Conservation (phyloP, 2,888 invertebrate species). For the Creontiades dilutus region DNA sequence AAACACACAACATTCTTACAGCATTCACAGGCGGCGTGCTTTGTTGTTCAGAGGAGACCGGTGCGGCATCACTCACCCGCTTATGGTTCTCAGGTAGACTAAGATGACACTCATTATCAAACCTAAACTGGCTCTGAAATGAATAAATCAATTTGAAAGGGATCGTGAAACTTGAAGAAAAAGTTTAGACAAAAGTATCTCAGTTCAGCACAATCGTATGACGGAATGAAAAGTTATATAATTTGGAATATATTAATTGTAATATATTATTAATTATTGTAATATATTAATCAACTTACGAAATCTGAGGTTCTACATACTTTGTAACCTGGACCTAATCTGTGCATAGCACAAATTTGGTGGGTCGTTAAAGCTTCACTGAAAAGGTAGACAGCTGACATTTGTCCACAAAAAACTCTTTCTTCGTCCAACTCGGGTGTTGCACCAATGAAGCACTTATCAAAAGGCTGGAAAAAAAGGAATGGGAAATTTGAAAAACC, state of each 20-base stretch:
- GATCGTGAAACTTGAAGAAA: neutral
- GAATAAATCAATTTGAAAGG: slow-evolving; percentile 71
- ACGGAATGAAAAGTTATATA: neutral
- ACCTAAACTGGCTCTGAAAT: slow-evolving; percentile 97
- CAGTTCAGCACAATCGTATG: neutral
- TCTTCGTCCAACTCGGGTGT: slow-evolving; percentile 98
- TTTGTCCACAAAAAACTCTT: slow-evolving; percentile 99
- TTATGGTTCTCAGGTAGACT: slow-evolving; percentile 98
- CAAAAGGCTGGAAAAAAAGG: slow-evolving; percentile 88
- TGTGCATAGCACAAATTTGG: slow-evolving; percentile 99
- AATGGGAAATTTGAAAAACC: neutral
- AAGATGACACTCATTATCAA: slow-evolving; percentile 99
- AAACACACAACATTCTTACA: slow-evolving; percentile 81
- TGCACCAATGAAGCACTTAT: slow-evolving; percentile 99
- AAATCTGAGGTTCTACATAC: slow-evolving; percentile 80
- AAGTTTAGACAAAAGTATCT: slow-evolving; percentile 5
- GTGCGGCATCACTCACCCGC: slow-evolving; percentile 90
- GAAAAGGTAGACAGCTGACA: slow-evolving; percentile 99
- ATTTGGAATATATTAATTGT: neutral
- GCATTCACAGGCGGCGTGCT: slow-evolving; percentile 79
- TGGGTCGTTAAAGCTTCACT: slow-evolving; percentile 98
- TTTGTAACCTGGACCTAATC: slow-evolving; percentile 99
- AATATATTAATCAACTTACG: slow-evolving; percentile 18
- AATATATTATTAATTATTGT: slow-evolving; percentile 48
- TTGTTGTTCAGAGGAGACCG: slow-evolving; percentile 76